phyloP scores from a whole-genome alignment of 2,797 vertebrate species.

The Schizopygopsis malacanthus region DNA sequence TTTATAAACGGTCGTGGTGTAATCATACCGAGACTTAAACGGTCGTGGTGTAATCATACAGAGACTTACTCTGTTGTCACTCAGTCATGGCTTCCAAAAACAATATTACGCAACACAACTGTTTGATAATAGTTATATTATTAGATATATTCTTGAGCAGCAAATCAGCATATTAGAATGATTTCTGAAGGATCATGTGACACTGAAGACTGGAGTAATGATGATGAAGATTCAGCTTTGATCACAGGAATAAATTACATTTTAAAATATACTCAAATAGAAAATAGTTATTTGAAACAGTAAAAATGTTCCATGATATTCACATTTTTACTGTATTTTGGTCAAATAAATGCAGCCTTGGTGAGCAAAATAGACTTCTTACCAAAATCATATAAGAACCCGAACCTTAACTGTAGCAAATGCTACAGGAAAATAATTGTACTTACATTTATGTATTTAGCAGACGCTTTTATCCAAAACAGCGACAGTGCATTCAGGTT shows the following conservation, averaged over 20 bases:
- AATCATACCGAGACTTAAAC: background rate
- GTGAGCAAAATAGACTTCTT: background rate
- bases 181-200: background rate
- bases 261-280: background rate
- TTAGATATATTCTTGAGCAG: background rate
- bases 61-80: background rate
- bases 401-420: background rate
- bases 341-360: background rate
- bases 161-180: background rate
- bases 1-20: background rate
- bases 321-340: background rate
- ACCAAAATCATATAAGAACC: background rate
- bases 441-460: background rate
- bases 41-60: background rate
- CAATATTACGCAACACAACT: background rate
- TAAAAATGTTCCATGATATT: background rate
- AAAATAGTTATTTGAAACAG: background rate
- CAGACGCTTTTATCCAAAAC: too few relatives aligned
- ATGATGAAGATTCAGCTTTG: background rate
- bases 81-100: conserved; percentile 1
- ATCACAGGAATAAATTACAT: background rate
- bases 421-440: background rate
- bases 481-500: too few relatives aligned
- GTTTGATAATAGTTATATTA: background rate
- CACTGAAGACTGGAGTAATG: background rate